Percentiles rank a stretch among this genome's conserved stretches.
Evolutionary conservation across 2,797 vertebrate species (phyloP).

Genomic region (Paedocypris micromegethes): DNA sequence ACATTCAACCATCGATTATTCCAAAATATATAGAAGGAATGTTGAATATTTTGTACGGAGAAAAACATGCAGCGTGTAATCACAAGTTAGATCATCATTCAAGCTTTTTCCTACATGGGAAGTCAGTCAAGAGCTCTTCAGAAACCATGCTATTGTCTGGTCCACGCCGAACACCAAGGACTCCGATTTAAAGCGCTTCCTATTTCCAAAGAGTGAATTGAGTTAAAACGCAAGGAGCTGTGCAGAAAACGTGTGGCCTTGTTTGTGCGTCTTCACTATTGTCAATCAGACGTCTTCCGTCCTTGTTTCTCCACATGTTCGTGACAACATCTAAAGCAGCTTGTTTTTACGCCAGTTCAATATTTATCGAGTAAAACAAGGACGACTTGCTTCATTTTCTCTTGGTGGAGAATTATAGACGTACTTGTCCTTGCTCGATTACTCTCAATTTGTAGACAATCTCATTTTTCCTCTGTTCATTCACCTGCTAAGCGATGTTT

Average conservation of each 20-base stretch:
- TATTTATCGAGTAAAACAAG: conserved; percentile 52
- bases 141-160: no score
- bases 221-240: background rate
- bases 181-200: no score
- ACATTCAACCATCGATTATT: no score
- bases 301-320: conserved; percentile 6
- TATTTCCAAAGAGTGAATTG: background rate
- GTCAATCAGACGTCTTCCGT: background rate
- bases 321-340: conserved; percentile 19
- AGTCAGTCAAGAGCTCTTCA: no score
- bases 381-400: conserved; percentile 37
- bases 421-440: conserved; percentile 9
- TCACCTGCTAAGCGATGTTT: conserved; percentile 9
- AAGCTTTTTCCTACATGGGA: no score
- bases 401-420: conserved; percentile 21
- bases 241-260: background rate
- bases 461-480: background rate
- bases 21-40: no score
- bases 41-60: no score
- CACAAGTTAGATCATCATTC: no score
- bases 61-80: no score
- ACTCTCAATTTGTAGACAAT: conserved; percentile 5
- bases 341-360: conserved; percentile 34
- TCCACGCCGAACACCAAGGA: no score
- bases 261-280: background rate